phyloP scores from a whole-genome alignment of 2,797 vertebrate genomes.

The Iguana delicatissima region DNA sequence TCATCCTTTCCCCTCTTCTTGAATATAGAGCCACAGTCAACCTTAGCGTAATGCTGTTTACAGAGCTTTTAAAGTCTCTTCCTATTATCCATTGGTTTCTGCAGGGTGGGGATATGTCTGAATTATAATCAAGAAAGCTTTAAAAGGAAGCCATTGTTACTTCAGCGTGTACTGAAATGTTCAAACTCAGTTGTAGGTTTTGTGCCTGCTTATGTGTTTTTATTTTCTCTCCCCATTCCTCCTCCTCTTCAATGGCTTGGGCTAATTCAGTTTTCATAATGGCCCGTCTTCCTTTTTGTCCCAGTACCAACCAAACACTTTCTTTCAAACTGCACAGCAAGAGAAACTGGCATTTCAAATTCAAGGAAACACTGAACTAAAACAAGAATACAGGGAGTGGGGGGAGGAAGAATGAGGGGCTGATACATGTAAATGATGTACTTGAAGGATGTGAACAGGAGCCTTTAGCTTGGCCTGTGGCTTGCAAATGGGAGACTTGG shows the following conservation, averaged over 20 bases:
- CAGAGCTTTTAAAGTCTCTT: not conserved
- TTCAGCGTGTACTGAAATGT: slow-evolving; percentile 43
- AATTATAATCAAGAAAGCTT: slow-evolving; percentile 16
- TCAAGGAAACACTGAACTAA: slow-evolving; percentile 65
- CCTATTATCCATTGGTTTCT: not conserved
- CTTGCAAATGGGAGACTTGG: slow-evolving; percentile 59
- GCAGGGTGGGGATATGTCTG: not conserved
- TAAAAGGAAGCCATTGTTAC: slow-evolving; percentile 53
- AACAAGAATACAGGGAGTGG: slow-evolving; percentile 58
- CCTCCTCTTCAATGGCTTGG: slow-evolving; percentile 40
- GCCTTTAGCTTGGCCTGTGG: slow-evolving; percentile 18
- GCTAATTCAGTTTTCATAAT: slow-evolving; percentile 65
- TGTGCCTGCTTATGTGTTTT: slow-evolving; percentile 55
- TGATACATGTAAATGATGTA: slow-evolving; percentile 68
- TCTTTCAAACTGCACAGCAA: slow-evolving; percentile 62
- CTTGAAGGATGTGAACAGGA: slow-evolving; percentile 61
- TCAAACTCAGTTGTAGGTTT: slow-evolving; percentile 31
- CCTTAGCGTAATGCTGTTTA: slow-evolving; percentile 34
- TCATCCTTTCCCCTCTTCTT: slow-evolving; percentile 35
- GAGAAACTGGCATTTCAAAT: slow-evolving; percentile 67
- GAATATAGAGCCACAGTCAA: slow-evolving; percentile 30
- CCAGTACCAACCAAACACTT: slow-evolving; percentile 51
- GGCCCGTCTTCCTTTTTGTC: slow-evolving; percentile 60
- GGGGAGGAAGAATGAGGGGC: slow-evolving; percentile 51
- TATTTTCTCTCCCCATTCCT: slow-evolving; percentile 41